Evolutionary conservation across 2,113 vertebrate genomes (phyloP).

Genomic region (Brienomyrus brachyistius): DNA sequence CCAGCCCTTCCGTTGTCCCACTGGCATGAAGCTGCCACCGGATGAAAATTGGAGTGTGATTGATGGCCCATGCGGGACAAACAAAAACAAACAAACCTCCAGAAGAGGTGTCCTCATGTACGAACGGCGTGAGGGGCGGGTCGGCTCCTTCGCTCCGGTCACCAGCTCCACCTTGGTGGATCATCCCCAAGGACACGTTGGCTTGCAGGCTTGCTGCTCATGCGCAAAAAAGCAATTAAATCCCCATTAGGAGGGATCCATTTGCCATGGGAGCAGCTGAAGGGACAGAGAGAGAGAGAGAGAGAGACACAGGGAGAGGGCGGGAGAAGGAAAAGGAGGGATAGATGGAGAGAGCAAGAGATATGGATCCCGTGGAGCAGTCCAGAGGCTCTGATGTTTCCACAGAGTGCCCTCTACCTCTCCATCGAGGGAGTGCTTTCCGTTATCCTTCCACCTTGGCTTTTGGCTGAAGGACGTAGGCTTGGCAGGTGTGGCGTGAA

Average conservation of each 20-base stretch:
- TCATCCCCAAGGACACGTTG: constrained; percentile 22
- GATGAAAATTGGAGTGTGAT: background rate
- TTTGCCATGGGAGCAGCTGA: constrained; percentile 6
- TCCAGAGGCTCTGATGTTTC: background rate
- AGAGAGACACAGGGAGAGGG: background rate
- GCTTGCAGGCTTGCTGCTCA: constrained; percentile 33
- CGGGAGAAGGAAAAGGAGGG: background rate
- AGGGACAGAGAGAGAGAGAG: constrained; percentile 17
- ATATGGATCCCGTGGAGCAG: background rate
- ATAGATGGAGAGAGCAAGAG: background rate
- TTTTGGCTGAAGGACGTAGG: background rate
- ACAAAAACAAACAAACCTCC: background rate
- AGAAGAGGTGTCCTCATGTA: background rate
- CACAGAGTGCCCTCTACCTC: background rate
- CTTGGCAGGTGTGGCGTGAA: background rate
- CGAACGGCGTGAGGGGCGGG: background rate
- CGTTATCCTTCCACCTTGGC: background rate
- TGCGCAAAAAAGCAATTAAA: constrained; percentile 22
- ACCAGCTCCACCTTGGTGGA: constrained; percentile 28
- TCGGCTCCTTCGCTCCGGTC: background rate
- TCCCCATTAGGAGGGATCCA: constrained; percentile 15
- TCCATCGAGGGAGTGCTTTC: background rate
- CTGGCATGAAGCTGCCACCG: background rate
- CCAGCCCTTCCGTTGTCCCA: background rate
- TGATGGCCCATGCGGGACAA: background rate